These are phyloP conservation scores for Tylochromis polylepis DNA, from an alignment of 2,113 vertebrate species.

Conservation along the genomic window DNA sequence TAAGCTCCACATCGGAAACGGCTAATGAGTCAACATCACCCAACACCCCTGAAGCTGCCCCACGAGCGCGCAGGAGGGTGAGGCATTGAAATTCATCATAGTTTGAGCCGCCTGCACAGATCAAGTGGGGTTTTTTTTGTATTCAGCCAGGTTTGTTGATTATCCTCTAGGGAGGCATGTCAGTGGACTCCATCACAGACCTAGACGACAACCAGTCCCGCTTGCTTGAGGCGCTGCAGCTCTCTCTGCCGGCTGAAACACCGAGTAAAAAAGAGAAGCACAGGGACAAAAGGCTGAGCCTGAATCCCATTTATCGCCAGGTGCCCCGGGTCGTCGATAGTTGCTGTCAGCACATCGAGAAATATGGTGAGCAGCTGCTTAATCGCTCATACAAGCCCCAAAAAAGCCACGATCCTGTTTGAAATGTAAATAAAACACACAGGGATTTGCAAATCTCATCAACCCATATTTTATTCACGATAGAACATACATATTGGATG, in stretches of 20 bases:
- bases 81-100: conserved; percentile 23
- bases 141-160: neutral
- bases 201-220: conserved; percentile 95
- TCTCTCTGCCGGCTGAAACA: conserved; percentile 89
- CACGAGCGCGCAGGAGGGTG: conserved; percentile 85
- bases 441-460: neutral
- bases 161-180: conserved; percentile 86
- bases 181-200: conserved; percentile 98
- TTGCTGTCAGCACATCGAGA: conserved; percentile 97
- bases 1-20: conserved; percentile 97
- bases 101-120: neutral
- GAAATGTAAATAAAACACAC: neutral
- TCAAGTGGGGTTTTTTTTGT: neutral
- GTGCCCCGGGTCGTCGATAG: conserved; percentile 96
- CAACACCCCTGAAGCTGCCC: conserved; percentile 88
- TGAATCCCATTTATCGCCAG: conserved; percentile 97
- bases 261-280: conserved; percentile 93
- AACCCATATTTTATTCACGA: neutral
- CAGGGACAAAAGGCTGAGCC: conserved; percentile 91
- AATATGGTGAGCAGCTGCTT: conserved; percentile 79
- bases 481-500: neutral
- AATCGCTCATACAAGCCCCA: accelerated
- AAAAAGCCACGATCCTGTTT: neutral
- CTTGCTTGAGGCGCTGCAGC: conserved; percentile 92
- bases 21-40: conserved; percentile 91